A percentile compares a stretch with the other conserved stretches of the same genome.
These are phyloP conservation scores for Gymnosoma rotundatum DNA, from an alignment of 2,888 invertebrate genomes.

Conservation along the genomic window DNA sequence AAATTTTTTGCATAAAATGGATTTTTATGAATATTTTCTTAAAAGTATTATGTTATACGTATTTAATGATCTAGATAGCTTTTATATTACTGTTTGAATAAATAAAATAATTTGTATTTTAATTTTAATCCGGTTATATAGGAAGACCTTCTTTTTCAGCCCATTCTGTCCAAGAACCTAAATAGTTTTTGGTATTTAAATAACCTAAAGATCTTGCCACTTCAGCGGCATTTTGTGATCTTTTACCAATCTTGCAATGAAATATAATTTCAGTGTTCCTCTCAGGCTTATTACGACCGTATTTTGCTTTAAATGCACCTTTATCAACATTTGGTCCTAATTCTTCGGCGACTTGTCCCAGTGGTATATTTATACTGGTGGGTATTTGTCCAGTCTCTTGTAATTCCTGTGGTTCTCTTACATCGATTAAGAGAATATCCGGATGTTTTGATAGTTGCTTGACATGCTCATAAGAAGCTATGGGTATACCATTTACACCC, in stretches of 20 bases:
- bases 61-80: too few species aligned
- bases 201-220: constrained; percentile 79
- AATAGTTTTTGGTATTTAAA: constrained; percentile 77
- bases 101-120: too few species aligned
- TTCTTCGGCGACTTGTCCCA: constrained; percentile 81
- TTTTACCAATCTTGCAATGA: constrained; percentile 86
- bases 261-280: constrained; percentile 85
- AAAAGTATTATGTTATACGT: too few species aligned
- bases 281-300: constrained; percentile 84
- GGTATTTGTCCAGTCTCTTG: constrained; percentile 88
- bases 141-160: constrained; percentile 77
- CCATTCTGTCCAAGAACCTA: constrained; percentile 80
- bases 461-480: constrained; percentile 79
- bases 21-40: too few species aligned
- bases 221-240: constrained; percentile 86
- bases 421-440: constrained; percentile 87
- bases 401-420: constrained; percentile 89
- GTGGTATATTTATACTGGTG: constrained; percentile 89
- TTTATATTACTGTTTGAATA: too few species aligned
- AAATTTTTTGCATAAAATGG: too few species aligned
- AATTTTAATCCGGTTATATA: not conserved
- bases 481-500: constrained; percentile 53
- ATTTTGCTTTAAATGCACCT: constrained; percentile 84
- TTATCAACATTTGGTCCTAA: constrained; percentile 70
- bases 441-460: constrained; percentile 82